Evolutionary conservation across 2,797 vertebrate species (phyloP).

Genomic region (Melopsittacus undulatus): DNA sequence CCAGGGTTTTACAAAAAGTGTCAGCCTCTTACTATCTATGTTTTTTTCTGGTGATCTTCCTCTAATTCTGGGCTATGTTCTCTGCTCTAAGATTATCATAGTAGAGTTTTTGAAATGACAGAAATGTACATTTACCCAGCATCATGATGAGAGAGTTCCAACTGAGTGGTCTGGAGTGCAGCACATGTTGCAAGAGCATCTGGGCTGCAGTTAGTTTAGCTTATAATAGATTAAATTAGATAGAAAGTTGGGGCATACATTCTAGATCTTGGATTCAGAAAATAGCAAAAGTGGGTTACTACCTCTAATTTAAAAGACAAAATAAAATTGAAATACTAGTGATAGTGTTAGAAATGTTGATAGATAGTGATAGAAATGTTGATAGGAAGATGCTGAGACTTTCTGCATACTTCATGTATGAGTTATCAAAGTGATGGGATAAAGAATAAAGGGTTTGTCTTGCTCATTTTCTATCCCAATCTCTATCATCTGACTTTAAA

Average conservation of each 20-base stretch:
- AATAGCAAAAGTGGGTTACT: neutral
- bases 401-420: neutral
- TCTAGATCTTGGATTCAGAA: neutral
- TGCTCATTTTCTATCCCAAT: neutral
- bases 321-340: neutral
- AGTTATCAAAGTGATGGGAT: neutral
- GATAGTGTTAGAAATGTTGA: no score
- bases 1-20: neutral
- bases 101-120: accelerated
- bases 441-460: neutral
- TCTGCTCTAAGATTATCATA: neutral
- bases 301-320: neutral
- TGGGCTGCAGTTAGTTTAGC: neutral
- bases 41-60: neutral
- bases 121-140: neutral
- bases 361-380: neutral
- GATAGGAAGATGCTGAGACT: neutral
- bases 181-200: neutral
- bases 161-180: neutral
- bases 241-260: neutral
- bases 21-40: neutral
- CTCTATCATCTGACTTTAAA: neutral
- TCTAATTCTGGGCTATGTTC: neutral
- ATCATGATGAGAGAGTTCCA: neutral
- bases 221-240: neutral